Evolutionary conservation across 2,888 invertebrate species (phyloP).

Genomic region (Lycophotia porphyrea): DNA sequence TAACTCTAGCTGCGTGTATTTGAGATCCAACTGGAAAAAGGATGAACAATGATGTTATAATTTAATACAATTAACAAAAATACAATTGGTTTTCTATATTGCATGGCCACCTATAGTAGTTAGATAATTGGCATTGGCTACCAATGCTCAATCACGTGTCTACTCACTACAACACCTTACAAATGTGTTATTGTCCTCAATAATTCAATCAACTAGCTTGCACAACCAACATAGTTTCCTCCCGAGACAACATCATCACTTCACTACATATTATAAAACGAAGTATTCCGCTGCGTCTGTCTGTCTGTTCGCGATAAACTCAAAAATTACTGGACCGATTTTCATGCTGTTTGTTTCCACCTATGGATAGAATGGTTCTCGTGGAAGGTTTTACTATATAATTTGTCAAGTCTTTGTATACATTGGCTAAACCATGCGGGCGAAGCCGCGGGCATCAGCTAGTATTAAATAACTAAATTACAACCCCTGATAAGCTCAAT

Average conservation of each 20-base stretch:
- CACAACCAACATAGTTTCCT: neutral
- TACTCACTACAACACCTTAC: neutral
- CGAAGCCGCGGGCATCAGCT: no score
- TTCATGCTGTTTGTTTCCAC: no score
- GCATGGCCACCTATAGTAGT: neutral
- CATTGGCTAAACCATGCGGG: no score
- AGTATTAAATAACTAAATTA: neutral
- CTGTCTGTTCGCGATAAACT: no score
- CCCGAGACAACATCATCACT: neutral
- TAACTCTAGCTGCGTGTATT: slow-evolving; percentile 84
- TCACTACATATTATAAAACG: no score
- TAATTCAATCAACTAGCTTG: neutral
- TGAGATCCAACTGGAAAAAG: slow-evolving; percentile 78
- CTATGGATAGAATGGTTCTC: no score
- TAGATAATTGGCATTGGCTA: no score
- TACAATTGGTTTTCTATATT: neutral
- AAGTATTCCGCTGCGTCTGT: no score
- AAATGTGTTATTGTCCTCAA: neutral
- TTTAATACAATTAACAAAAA: neutral
- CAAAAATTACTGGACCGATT: no score
- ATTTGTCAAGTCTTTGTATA: no score
- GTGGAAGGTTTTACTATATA: no score
- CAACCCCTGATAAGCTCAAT: no score
- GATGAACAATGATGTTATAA: neutral
- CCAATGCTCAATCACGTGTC: neutral